Evolutionary conservation across 2,888 invertebrate species (phyloP).

Genomic region (Ophonus ardosiacus): DNA sequence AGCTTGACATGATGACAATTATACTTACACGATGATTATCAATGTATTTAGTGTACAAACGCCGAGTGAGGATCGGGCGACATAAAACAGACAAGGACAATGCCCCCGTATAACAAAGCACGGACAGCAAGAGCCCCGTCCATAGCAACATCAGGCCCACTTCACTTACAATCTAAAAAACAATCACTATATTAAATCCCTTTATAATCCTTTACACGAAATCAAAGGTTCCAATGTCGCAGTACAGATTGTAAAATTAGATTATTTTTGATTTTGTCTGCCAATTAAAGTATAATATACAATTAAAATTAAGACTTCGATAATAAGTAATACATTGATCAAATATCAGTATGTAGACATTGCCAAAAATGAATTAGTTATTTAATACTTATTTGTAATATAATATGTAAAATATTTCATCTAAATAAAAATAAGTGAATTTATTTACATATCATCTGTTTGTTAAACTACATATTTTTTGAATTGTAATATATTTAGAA

Average conservation of each 20-base stretch:
- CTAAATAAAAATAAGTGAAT: neutral
- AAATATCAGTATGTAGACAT: too few species aligned
- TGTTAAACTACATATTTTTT: neutral
- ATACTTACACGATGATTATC: slow-evolving; percentile 66
- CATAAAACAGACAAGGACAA: slow-evolving; percentile 66
- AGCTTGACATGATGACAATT: neutral
- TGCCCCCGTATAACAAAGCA: slow-evolving; percentile 62
- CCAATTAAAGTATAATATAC: too few species aligned
- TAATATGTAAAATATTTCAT: too few species aligned
- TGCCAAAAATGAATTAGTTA: too few species aligned
- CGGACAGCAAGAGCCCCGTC: slow-evolving; percentile 65
- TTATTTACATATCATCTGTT: slow-evolving; percentile 9
- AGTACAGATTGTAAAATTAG: neutral
- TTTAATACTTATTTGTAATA: too few species aligned
- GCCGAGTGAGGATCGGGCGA: slow-evolving; percentile 63
- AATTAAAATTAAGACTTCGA: too few species aligned
- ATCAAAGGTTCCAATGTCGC: neutral
- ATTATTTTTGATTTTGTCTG: neutral
- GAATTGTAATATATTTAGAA: slow-evolving; percentile 8
- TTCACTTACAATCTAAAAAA: slow-evolving; percentile 50
- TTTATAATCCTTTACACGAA: slow-evolving; percentile 1
- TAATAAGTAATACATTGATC: too few species aligned
- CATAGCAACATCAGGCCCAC: slow-evolving; percentile 65
- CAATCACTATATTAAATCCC: neutral
- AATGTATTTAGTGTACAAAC: slow-evolving; percentile 65